phyloP scores from a whole-genome alignment of 2,888 invertebrate genomes.

The Morpho helenor region DNA sequence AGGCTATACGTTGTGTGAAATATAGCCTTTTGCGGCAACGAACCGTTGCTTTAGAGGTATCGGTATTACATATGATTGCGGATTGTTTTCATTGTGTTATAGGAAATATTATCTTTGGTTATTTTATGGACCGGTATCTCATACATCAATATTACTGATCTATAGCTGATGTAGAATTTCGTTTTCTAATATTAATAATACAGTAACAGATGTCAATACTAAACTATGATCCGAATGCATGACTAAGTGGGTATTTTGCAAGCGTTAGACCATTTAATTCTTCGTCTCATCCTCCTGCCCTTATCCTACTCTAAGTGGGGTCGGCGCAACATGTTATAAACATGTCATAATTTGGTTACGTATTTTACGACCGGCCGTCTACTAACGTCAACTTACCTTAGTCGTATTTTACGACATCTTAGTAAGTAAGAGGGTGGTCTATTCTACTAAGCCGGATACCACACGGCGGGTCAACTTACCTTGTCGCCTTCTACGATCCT shows the following conservation, averaged over 20 bases:
- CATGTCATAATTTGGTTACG: no score
- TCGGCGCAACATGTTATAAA: no score
- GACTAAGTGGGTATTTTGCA: neutral
- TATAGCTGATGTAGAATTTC: neutral
- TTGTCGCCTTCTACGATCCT: no score
- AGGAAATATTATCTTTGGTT: conserved; percentile 17
- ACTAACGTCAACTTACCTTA: no score
- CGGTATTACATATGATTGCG: conserved; percentile 17
- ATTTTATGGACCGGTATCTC: conserved; percentile 1
- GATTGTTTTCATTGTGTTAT: conserved; percentile 22
- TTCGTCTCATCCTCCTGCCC: neutral
- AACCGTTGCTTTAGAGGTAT: conserved; percentile 33
- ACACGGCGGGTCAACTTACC: no score
- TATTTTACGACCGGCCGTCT: no score
- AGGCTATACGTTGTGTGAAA: conserved; percentile 50
- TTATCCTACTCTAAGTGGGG: no score
- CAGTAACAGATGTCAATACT: neutral
- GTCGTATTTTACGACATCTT: no score
- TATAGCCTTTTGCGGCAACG: conserved; percentile 46
- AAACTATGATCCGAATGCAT: neutral
- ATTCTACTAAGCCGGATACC: no score
- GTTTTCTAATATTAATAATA: neutral
- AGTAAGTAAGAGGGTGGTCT: no score
- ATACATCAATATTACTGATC: neutral
- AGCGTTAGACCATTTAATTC: neutral